Base-by-base conservation (phyloP, 2,797 vertebrate genomes). In the Notolabrus celidotus region DNA sequence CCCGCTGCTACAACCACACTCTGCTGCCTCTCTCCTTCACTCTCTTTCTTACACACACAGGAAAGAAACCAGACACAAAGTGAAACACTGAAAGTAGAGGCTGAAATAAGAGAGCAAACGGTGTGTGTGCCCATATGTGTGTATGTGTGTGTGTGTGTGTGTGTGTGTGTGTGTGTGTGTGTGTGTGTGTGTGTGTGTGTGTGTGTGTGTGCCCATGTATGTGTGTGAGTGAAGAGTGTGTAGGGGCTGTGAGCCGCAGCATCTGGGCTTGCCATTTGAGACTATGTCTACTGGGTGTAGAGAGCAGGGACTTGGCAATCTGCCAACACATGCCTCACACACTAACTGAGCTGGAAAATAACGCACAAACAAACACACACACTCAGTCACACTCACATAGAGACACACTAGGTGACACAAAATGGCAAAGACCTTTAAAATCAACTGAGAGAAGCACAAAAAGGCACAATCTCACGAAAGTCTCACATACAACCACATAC, bases 251-350 rank as follows among this genome's bases (percentile, higher is more conserved):
- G 67, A 65, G 74, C 66, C 0, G 27, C 53, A 66, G 78, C 71
- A 78, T 83, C 79, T 88, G 86, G 66, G 61, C 61, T 68, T 75
- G 80, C 81, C 80, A 80, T 88, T 82, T 88, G 83, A 83, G 79
- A 82, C 83, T 46, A 46, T 25, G 49, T 85, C 83, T 74, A 45
- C 58, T 77, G 61, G 73, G 79, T 86, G 47, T 67, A 74, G 69
- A 74, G 69, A 83, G 77, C 58, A 69, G 23, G 27, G 62, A n/a
- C 54, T 63, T 55, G 82, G 88, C 70, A 76, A 74, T 79, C 77
- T 56, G 74, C 81, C 81, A 86, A 71, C 67, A 73, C 65, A 66
- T 63, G 71, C 58, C 74, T 75, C 68, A 79, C 79, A 71, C 63
- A 78, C 58, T 66, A 79, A 80, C 54, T 74, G 64, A 61, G 58